Base-by-base conservation (phyloP, 1,140 invertebrate genomes). In the Drosophila subpulchrella region DNA sequence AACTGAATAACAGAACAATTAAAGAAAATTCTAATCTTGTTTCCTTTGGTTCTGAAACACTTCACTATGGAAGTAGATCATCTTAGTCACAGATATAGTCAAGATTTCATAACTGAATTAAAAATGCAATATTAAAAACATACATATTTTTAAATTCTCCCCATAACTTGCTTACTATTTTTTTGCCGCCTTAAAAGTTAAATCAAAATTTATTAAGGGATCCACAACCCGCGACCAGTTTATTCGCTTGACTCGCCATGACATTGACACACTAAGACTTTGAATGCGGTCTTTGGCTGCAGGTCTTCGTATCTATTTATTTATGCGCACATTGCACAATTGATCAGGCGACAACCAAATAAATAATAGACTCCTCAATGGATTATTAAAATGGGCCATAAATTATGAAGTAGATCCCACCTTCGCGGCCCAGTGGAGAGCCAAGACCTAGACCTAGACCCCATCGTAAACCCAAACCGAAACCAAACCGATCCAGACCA, bases 261-360 rank as follows among this genome's bases (percentile, higher is more conserved):
- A 83, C 83, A 86, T 88, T 86, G 83, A 89, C 84, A 88, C 47
- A 86, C 66, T 88, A 77, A 88, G 75, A 62, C 61, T 65, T 73
- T 46, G 34, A n/a, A 44, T 66, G 54, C 27, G 32, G 56, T 20
- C 38, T 78, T 78, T 77, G 63, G 39, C 53, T 54, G 53, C 30
- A 32, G 44, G 38, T 75, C 50, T 53, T 39, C 39, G 46, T 78
- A 53, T 77, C 55, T 77, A 83, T 83, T 83, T 74, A 86, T 79
- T 88, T 88, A 86, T 86, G 75, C 79, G 53, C 30, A 20, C 30
- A 67, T 86, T 86, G 76, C 83, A 83, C 83, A 83, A 86, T 83
- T 78, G 75, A 48, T 62, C 48, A 46, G 55, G 34, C 47, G 47
- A 44, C 74, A 60, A 20, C 65, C 57, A 24, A 48, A 76, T 76